Evolutionary conservation across 2,888 invertebrate species (phyloP), one percentile per base, ranked within the genome.

Genomic region (Aspidapion aeneum): DNA sequence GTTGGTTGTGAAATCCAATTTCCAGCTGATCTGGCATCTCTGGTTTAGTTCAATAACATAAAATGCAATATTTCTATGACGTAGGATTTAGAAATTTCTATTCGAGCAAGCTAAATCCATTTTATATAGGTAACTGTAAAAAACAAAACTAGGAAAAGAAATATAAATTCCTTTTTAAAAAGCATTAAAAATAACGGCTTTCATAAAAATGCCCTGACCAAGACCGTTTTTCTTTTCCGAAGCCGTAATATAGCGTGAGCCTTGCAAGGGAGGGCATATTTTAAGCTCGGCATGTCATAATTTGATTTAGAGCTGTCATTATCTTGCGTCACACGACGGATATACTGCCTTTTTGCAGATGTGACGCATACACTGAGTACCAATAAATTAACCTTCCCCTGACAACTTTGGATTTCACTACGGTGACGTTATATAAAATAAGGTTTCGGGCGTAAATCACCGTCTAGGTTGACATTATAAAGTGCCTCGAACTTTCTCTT

Each of bases 361-460:
- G 66, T 68, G 68, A 68, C 66, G 68, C 66, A 66, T 66, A 55
- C 55, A 67, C 66, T 66, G 64, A 68, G 68, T 66, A 65, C 64
- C 68, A 66, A 68, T 68, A 68, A 68, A 68, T 68, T 66, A 67
- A 63, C 65, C 67, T 70, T 7, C 72, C 72, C 71, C 72, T 74
- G 74, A 73, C 74, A 72, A 72, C 73, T 74, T 74, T 73, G 73
- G 72, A 74, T 73, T 73, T 73, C 68, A 68, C 70, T 70, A 71
- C 71, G 74, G 73, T 76, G 75, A 84, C 83, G 84, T 85, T 84
- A 84, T 83, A 82, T 83, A 82, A 82, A 82, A 82, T 79, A 82
- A 78, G 79, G 79, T 79, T 67, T 79, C 78, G 78, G 82, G 83
- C 82, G 85, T 86, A 86, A 85, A 85, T 86, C 85, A 85, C 83